Percentiles rank a stretch among this genome's conserved stretches.
phyloP scores from a whole-genome alignment of 2,797 vertebrate genomes.

The Adrianichthys oophorus region DNA sequence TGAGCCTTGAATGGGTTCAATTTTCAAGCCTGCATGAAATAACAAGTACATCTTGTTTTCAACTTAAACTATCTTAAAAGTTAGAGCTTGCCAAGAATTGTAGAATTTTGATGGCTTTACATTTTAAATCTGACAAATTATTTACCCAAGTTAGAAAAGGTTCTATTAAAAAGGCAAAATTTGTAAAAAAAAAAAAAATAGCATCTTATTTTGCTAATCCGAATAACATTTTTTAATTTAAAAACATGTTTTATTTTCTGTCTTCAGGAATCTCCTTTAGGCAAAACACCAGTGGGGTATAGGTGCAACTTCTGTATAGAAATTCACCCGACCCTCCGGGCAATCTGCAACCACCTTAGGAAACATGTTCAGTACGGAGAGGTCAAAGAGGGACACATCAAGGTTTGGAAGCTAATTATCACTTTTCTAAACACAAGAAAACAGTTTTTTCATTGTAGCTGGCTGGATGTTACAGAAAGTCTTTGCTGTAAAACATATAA shows the following conservation, averaged over 20 bases:
- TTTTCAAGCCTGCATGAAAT: no score
- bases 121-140: no score
- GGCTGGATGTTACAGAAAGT: no score
- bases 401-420: slow-evolving; percentile 58
- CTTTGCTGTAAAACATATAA: no score
- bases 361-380: slow-evolving; percentile 96
- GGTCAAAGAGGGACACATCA: slow-evolving; percentile 83
- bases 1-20: slow-evolving; percentile 59
- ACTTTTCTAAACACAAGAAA: background rate
- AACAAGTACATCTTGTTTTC: no score
- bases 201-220: background rate
- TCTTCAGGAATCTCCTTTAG: slow-evolving; percentile 60
- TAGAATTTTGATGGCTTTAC: no score
- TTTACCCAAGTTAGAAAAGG: no score
- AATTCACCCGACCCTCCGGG: slow-evolving; percentile 94
- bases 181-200: no score
- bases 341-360: slow-evolving; percentile 98
- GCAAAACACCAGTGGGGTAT: slow-evolving; percentile 86
- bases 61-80: no score
- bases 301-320: slow-evolving; percentile 97
- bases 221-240: background rate
- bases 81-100: no score
- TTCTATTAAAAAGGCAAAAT: no score
- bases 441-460: no score
- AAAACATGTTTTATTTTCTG: background rate